Percentiles rank a stretch among this genome's conserved stretches.
These are phyloP conservation scores for Rhipidura dahli DNA, from an alignment of 2,113 vertebrate species.

Conservation along the genomic window DNA sequence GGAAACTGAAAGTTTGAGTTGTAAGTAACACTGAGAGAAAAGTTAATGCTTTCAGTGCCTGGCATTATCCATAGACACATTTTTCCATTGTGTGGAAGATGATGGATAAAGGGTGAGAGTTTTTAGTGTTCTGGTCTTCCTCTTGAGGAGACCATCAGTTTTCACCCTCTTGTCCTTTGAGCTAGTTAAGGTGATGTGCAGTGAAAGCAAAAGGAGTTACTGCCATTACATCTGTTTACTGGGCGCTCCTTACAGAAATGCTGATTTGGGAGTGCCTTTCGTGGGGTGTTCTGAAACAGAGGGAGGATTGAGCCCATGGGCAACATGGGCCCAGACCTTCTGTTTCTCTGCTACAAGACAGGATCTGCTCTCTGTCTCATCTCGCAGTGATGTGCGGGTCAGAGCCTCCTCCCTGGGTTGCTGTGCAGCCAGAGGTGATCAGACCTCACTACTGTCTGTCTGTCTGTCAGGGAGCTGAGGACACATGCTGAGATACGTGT, in stretches of 20 bases:
- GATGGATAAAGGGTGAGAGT: background rate
- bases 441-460: background rate
- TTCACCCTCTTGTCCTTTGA: background rate
- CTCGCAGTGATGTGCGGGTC: fast-evolving
- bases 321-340: background rate
- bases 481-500: fast-evolving
- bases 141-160: background rate
- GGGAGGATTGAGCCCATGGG: background rate
- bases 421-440: background rate
- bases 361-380: background rate
- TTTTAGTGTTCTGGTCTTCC: background rate
- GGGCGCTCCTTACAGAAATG: background rate
- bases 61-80: fast-evolving
- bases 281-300: background rate
- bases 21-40: background rate
- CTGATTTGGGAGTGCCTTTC: background rate
- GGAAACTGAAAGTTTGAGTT: background rate
- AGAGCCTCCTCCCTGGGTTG: background rate
- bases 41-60: background rate
- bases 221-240: background rate
- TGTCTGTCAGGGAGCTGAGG: background rate
- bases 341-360: fast-evolving
- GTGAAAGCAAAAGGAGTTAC: background rate
- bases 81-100: background rate
- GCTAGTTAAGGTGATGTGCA: background rate